Evolutionary conservation across 2,888 invertebrate species (phyloP).

Genomic region (Eudemis profundana): DNA sequence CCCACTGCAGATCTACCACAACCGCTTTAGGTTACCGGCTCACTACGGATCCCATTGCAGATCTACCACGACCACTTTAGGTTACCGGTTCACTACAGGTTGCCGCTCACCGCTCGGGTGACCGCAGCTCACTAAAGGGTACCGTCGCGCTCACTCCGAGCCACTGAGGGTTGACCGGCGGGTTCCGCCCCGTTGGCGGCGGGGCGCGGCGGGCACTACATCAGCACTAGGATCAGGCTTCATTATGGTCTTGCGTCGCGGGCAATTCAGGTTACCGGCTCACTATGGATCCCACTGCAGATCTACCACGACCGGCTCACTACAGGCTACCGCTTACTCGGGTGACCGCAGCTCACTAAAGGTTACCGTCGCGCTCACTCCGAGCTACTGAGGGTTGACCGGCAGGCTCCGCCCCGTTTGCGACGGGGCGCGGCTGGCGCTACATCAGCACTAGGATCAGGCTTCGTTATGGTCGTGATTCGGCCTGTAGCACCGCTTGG

Average conservation of each 20-base stretch:
- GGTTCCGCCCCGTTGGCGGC: too few species aligned
- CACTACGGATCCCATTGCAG: not conserved
- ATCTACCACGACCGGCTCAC: too few species aligned
- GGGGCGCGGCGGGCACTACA: constrained; percentile 53
- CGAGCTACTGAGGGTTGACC: too few species aligned
- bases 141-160: too few species aligned
- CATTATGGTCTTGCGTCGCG: constrained; percentile 72
- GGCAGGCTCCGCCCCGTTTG: too few species aligned
- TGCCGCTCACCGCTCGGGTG: constrained; percentile 45
- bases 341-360: too few species aligned
- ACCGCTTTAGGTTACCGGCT: not conserved
- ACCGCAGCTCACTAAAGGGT: too few species aligned
- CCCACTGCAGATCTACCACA: too few species aligned
- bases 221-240: constrained; percentile 67
- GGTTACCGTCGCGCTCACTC: too few species aligned
- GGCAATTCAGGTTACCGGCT: not conserved
- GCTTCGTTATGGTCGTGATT: constrained; percentile 74
- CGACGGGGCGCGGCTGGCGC: constrained; percentile 56
- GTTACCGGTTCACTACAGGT: too few species aligned
- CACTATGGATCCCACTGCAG: not conserved
- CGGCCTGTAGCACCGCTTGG: constrained; percentile 47
- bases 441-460: constrained; percentile 67
- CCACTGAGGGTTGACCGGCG: too few species aligned
- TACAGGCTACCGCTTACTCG: constrained; percentile 33
- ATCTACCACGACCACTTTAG: too few species aligned